A percentile compares a stretch with the other conserved stretches of the same genome.
These are phyloP conservation scores for Drosophila azteca DNA, from an alignment of 1,140 invertebrate species.

Conservation along the genomic window DNA sequence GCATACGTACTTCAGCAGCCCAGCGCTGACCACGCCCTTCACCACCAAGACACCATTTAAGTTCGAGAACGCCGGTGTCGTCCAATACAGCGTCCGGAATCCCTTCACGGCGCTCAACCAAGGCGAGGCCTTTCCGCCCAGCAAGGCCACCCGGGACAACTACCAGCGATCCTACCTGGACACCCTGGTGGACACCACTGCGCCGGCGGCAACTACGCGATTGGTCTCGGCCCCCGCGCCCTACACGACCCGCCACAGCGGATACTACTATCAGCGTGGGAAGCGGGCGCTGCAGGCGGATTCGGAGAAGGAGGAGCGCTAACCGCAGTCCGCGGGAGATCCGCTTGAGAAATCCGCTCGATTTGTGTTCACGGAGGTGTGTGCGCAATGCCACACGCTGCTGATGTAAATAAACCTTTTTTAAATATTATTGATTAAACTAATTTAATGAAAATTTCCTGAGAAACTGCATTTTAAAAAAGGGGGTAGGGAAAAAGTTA, in stretches of 20 bases:
- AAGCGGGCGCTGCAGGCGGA: conserved; percentile 17
- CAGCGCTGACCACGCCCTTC: conserved; percentile 51
- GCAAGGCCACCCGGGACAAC: conserved; percentile 65
- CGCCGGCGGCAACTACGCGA: conserved; percentile 17
- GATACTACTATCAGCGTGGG: conserved; percentile 60
- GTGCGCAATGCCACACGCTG: conserved; percentile 28
- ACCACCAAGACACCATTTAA: conserved; percentile 69
- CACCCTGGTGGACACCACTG: conserved; percentile 47
- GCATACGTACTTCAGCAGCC: conserved; percentile 66
- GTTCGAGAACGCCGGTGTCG: conserved; percentile 63
- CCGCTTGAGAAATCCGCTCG: not conserved
- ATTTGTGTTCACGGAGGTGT: conserved; percentile 21
- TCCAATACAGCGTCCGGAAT: conserved; percentile 63
- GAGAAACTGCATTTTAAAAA: not conserved
- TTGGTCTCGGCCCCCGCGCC: conserved; percentile 29
- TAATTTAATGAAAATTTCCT: conserved; percentile 34
- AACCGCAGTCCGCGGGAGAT: not conserved
- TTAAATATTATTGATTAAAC: conserved; percentile 50
- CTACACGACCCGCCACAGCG: conserved; percentile 50
- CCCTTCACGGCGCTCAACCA: conserved; percentile 79
- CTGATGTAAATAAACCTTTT: conserved; percentile 43
- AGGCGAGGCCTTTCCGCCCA: conserved; percentile 76
- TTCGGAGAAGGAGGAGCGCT: conserved; percentile 17
- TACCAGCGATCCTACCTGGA: conserved; percentile 71
- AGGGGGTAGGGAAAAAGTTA: no score